Evolutionary conservation across 2,888 invertebrate genomes (phyloP).

Genomic region (Eupithecia subfuscata): DNA sequence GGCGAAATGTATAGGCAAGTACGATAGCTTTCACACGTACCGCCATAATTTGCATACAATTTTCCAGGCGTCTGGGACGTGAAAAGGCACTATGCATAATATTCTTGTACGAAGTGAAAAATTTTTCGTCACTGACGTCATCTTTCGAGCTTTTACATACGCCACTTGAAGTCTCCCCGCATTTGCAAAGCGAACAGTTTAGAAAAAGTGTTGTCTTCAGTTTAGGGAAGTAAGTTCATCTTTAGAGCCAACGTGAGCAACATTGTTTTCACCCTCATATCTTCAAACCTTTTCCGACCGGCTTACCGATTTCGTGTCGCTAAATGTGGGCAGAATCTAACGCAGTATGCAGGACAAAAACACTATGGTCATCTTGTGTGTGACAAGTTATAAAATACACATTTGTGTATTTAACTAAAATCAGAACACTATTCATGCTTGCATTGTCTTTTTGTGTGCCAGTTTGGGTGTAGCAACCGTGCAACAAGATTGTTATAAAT

Average conservation of each 20-base stretch:
- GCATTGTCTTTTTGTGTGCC: neutral
- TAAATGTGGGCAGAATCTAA: neutral
- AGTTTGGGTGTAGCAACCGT: constrained; percentile 45
- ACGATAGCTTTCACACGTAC: too few species aligned
- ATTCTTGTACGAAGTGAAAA: neutral
- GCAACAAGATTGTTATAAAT: constrained; percentile 69
- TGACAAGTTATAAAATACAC: neutral
- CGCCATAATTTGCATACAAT: too few species aligned
- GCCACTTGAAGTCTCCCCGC: neutral
- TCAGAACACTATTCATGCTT: neutral
- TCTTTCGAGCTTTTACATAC: neutral
- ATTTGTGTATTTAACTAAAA: neutral
- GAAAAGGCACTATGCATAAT: neutral
- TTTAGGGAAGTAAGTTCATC: neutral
- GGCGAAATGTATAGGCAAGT: too few species aligned
- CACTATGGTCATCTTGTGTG: neutral
- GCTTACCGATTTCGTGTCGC: neutral
- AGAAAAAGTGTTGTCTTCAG: neutral
- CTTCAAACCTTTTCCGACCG: neutral
- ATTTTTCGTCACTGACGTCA: neutral
- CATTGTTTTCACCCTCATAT: neutral
- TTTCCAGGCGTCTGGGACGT: too few species aligned
- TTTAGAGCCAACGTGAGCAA: neutral
- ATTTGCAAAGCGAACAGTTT: neutral
- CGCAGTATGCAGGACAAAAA: neutral